A percentile compares a stretch with the other conserved stretches of the same genome.
phyloP scores from a whole-genome alignment of 2,797 vertebrate species.

The Myotis findleyi region DNA sequence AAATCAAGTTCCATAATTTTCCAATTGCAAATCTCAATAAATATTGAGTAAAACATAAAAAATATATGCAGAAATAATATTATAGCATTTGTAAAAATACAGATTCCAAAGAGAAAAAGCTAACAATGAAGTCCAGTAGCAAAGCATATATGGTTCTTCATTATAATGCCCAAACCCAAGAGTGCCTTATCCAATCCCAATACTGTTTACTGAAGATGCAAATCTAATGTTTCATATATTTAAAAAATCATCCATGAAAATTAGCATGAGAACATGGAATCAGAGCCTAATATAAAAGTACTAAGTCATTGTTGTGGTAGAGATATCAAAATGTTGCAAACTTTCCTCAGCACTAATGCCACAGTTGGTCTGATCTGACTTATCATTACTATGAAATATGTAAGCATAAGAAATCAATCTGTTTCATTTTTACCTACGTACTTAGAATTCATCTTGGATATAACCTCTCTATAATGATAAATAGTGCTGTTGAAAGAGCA shows the following conservation, averaged over 20 bases:
- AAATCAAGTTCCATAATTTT: constrained; percentile 36
- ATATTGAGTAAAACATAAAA: background rate
- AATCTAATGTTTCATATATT: background rate
- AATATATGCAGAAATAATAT: background rate
- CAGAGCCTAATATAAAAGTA: background rate
- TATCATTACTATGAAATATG: background rate
- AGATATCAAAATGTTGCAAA: background rate
- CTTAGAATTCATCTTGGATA: constrained; percentile 19
- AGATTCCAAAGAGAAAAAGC: background rate
- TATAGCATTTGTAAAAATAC: background rate
- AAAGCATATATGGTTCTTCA: background rate
- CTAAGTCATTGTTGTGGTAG: background rate
- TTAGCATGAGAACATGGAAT: background rate
- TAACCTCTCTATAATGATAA: background rate
- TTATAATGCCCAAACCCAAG: background rate
- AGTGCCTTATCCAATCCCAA: background rate
- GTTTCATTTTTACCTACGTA: background rate
- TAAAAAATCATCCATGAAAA: background rate
- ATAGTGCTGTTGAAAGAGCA: background rate
- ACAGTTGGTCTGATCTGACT: background rate
- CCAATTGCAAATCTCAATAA: constrained; percentile 22
- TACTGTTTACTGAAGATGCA: background rate
- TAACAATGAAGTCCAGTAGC: background rate
- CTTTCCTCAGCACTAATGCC: background rate
- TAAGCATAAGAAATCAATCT: background rate